These are phyloP conservation scores for Gandaritis pyraliata DNA, from an alignment of 2,888 invertebrate species.

Conservation along the genomic window DNA sequence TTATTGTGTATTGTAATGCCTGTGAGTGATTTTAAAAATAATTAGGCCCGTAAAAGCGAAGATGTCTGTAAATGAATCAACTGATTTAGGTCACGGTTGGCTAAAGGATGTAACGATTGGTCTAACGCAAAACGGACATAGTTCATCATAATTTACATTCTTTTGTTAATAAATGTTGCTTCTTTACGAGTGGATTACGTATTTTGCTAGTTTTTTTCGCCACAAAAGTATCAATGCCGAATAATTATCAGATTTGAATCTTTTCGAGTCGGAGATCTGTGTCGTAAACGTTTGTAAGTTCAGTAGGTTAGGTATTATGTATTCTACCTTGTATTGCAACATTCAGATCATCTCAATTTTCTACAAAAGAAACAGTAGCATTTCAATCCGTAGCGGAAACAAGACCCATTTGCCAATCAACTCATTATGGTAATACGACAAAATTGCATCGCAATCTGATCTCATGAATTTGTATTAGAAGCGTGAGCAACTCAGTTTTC, in stretches of 20 bases:
- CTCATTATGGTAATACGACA: constrained; percentile 35
- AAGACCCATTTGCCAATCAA: constrained; percentile 44
- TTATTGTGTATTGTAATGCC: too few relatives aligned
- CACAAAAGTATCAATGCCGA: background rate
- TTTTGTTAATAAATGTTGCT: constrained; percentile 2
- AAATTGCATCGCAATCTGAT: constrained; percentile 39
- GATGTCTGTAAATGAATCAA: background rate
- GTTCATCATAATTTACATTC: constrained; percentile 25
- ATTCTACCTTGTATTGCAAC: background rate
- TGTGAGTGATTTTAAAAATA: too few relatives aligned
- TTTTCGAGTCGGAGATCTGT: too few relatives aligned
- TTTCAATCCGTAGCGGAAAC: constrained; percentile 42
- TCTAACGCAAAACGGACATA: constrained; percentile 32
- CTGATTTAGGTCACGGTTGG: constrained; percentile 41
- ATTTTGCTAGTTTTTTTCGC: background rate
- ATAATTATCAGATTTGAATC: background rate
- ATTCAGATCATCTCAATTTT: constrained; percentile 8
- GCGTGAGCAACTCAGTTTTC: constrained; percentile 43
- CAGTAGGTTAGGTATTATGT: too few relatives aligned
- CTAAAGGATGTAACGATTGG: constrained; percentile 41
- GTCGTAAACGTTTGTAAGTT: too few relatives aligned
- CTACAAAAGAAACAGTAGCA: constrained; percentile 27
- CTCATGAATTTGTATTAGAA: constrained; percentile 34
- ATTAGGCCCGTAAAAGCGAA: too few relatives aligned
- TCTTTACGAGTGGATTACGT: constrained; percentile 8